Conservation (phyloP, 2,888 invertebrate species). For the Drosophila gaucha region DNA sequence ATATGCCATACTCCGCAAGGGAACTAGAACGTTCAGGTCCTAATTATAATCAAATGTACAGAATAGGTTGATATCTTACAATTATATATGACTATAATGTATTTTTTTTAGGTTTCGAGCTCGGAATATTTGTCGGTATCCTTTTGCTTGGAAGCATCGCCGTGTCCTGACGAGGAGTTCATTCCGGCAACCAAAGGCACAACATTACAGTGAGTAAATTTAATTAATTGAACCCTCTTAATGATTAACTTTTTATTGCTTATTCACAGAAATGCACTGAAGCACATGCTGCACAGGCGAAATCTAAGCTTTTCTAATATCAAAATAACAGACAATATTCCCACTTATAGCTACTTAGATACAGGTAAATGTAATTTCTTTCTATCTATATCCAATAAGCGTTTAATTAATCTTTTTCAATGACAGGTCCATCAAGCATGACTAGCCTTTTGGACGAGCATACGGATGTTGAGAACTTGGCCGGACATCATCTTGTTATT, state of each 20-base stretch:
- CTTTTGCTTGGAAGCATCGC: slow-evolving; percentile 86
- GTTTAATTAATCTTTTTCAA: too few relatives aligned
- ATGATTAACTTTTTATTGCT: background rate
- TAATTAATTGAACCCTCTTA: too few relatives aligned
- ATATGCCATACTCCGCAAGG: background rate
- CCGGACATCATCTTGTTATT: slow-evolving; percentile 83
- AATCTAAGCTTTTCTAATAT: slow-evolving; percentile 85
- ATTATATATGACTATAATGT: background rate
- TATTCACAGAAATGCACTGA: slow-evolving; percentile 87
- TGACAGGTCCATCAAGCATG: slow-evolving; percentile 77
- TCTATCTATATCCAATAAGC: background rate
- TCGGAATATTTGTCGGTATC: slow-evolving; percentile 90
- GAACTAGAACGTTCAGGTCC: background rate
- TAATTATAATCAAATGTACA: background rate
- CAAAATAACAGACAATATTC: slow-evolving; percentile 84
- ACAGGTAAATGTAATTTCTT: slow-evolving; percentile 64
- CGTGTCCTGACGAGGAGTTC: slow-evolving; percentile 87
- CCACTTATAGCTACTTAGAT: slow-evolving; percentile 80
- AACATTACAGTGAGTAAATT: slow-evolving; percentile 87
- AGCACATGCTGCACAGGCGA: slow-evolving; percentile 88
- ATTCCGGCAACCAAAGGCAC: slow-evolving; percentile 89
- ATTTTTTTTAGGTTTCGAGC: slow-evolving; percentile 87
- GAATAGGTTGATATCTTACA: background rate
- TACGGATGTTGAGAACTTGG: slow-evolving; percentile 83
- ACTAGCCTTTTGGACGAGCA: slow-evolving; percentile 83